Evolutionary conservation across 2,888 invertebrate genomes (phyloP), one percentile per base, ranked within the genome.

Genomic region (Tetheella fluctuosa): DNA sequence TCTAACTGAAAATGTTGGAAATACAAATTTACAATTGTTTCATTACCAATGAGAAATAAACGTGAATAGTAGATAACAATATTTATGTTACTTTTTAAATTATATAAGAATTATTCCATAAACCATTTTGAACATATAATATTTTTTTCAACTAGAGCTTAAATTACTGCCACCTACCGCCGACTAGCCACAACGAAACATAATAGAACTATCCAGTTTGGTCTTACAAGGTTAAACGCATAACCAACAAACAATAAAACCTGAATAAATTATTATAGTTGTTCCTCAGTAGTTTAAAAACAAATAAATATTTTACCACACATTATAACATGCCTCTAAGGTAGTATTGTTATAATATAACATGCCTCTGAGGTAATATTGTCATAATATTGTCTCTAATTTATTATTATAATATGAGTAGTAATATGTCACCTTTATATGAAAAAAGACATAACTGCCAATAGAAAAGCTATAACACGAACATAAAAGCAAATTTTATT

Each of bases 401-500:
- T n/a, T n/a, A n/a, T n/a, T n/a, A n/a, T 13, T 34, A 13, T 34
- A 34, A 34, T 13, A 13, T 13, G 13, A 13, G 34, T 30, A 30
- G 5, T 30, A 30, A 34, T 3, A 34, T 34, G 34, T 34, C 34
- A 34, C 13, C 34, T 34, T 48, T 20, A 70, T 76, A 76, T 79
- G 73, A 71, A 83, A 81, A 81, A 80, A 84, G 80, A 86, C 83
- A 48, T 86, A 87, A 88, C 77, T 84, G 83, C 81, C 89, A 87
- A 90, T 91, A 91, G 90, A 89, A 84, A 80, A 77, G 84, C 84
- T 83, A 90, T 91, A 92, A 90, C 81, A 81, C 68, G 81, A 73
- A 81, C 91, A 84, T 92, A 91, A 91, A 89, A 86, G 81, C 76
- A 75, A 81, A 84, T 90, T 91, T 93, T 91, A 93, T 90, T 80